Evolutionary conservation across 2,113 vertebrate genomes (phyloP).

Genomic region (Siniperca chuatsi): DNA sequence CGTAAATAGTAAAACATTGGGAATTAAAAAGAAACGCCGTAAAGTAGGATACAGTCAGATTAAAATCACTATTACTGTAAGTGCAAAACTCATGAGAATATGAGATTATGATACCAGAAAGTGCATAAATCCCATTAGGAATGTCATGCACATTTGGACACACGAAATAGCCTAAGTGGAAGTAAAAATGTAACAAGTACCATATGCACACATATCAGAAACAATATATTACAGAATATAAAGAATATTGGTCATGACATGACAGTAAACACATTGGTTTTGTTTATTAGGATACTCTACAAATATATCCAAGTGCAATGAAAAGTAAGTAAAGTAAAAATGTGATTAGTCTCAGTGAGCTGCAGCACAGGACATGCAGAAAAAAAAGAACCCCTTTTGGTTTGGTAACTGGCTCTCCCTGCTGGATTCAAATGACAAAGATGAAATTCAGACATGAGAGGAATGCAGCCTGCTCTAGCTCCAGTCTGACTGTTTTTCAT

Average conservation of each 20-base stretch:
- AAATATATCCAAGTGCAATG: neutral
- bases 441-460: slow-evolving; percentile 22
- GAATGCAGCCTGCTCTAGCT: neutral
- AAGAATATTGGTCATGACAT: neutral
- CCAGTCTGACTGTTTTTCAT: neutral
- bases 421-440: slow-evolving; percentile 23
- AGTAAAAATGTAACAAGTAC: neutral
- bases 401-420: slow-evolving; percentile 16
- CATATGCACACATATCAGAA: neutral
- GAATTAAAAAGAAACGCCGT: neutral
- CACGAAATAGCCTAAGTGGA: neutral
- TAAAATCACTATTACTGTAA: neutral
- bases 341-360: neutral
- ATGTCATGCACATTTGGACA: neutral
- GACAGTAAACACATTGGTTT: neutral
- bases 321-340: neutral
- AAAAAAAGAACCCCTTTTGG: neutral
- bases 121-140: neutral
- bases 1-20: neutral
- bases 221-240: neutral
- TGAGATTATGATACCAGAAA: neutral
- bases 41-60: neutral
- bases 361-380: neutral
- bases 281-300: rapidly evolving
- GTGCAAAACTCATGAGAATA: neutral